A percentile compares a stretch with the other conserved stretches of the same genome.
Evolutionary conservation across 2,888 invertebrate genomes (phyloP).

Genomic region (Lepidonotus clava): DNA sequence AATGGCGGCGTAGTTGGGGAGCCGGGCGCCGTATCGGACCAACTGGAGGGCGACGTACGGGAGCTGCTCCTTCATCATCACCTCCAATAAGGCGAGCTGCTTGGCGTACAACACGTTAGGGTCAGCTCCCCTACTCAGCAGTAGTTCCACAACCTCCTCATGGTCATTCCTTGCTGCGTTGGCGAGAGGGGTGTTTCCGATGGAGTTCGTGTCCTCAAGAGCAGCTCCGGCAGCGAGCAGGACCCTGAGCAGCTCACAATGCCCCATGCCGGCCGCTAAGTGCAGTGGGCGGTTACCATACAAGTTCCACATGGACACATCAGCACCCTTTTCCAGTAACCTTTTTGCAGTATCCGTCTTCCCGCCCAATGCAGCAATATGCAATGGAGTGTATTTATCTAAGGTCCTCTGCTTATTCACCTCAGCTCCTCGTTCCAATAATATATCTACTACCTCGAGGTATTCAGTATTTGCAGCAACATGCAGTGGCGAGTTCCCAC

Average conservation of each 20-base stretch:
- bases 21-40: neutral
- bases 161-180: conserved; percentile 9
- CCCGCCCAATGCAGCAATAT: neutral
- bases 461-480: conserved; percentile 5
- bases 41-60: conserved; percentile 25
- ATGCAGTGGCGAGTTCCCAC: neutral
- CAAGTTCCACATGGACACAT: neutral
- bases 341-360: neutral
- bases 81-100: neutral
- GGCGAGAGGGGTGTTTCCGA: neutral
- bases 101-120: conserved; percentile 19
- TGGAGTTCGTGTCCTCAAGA: neutral
- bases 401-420: neutral
- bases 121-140: neutral
- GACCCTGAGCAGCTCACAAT: neutral
- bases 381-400: conserved; percentile 14
- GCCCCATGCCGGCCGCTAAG: conserved; percentile 3
- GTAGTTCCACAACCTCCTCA: neutral
- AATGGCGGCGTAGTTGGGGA: neutral
- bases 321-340: neutral
- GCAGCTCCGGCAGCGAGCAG: neutral
- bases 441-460: neutral
- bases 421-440: neutral
- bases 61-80: neutral
- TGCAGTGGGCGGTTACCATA: conserved; percentile 15